These are phyloP conservation scores for Poeciliopsis turneri DNA, from an alignment of 2,797 vertebrate genomes.

Conservation along the genomic window DNA sequence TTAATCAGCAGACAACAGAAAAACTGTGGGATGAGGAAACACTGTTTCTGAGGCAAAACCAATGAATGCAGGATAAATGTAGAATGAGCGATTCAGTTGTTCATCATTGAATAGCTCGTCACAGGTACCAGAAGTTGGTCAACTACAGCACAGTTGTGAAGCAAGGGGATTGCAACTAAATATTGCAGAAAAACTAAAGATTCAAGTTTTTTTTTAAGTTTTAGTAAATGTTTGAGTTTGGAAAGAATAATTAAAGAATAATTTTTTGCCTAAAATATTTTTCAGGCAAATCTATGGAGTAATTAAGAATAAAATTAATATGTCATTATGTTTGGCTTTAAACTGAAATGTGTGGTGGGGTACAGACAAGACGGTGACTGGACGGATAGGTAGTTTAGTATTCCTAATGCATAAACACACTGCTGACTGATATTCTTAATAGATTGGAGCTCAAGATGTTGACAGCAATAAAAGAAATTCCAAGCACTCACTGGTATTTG, in stretches of 20 bases:
- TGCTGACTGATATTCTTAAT: slow-evolving; percentile 36
- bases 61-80: neutral
- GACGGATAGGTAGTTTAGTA: neutral
- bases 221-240: neutral
- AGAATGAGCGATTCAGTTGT: neutral
- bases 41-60: neutral
- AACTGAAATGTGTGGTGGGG: neutral
- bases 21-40: neutral
- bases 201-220: neutral
- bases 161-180: neutral
- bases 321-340: neutral
- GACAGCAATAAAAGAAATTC: slow-evolving; percentile 73
- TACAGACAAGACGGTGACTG: neutral
- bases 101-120: neutral
- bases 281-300: neutral
- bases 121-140: neutral
- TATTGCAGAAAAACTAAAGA: neutral
- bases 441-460: slow-evolving; percentile 46
- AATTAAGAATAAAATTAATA: neutral
- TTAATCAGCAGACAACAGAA: neutral
- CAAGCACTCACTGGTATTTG: slow-evolving; percentile 53
- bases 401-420: slow-evolving; percentile 7
- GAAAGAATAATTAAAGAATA: neutral
- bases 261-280: neutral
- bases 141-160: neutral